These are phyloP conservation scores for Pedetes capensis DNA, from an alignment of 2,113 vertebrate species.

Conservation along the genomic window DNA sequence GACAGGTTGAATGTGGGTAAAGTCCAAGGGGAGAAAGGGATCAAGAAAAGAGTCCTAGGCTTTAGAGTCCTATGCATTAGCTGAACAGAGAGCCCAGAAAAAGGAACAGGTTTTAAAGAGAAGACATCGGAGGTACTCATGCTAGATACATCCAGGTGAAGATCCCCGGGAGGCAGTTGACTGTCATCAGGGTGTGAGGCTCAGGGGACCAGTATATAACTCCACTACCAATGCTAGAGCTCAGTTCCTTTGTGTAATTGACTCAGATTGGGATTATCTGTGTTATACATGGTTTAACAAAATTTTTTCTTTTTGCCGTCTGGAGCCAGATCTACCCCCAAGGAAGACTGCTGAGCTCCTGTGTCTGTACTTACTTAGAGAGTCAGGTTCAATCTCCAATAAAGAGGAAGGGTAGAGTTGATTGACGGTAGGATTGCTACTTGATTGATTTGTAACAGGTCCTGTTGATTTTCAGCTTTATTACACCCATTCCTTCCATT, in stretches of 20 bases:
- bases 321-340: neutral
- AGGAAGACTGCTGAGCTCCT: constrained; percentile 12
- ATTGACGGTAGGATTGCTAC: constrained; percentile 29
- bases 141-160: neutral
- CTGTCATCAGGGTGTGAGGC: neutral
- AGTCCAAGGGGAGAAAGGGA: neutral
- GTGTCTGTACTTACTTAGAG: neutral
- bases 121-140: neutral
- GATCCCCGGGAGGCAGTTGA: neutral
- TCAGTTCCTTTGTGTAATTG: neutral
- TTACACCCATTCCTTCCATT: constrained; percentile 46
- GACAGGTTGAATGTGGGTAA: neutral
- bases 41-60: neutral
- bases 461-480: constrained; percentile 61
- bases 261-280: neutral
- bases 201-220: neutral
- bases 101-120: constrained; percentile 7
- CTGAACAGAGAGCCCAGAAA: neutral
- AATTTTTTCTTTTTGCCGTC: neutral
- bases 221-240: neutral
- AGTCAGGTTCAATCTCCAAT: constrained; percentile 48
- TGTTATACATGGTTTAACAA: constrained; percentile 41
- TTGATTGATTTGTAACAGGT: constrained; percentile 21
- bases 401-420: constrained; percentile 6
- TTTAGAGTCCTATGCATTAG: neutral